Evolutionary conservation across 37 sponge, comb jelly and placozoan genomes (phyloP), one percentile per base, ranked within the genome.

Genomic region (Sycon ciliatum): DNA sequence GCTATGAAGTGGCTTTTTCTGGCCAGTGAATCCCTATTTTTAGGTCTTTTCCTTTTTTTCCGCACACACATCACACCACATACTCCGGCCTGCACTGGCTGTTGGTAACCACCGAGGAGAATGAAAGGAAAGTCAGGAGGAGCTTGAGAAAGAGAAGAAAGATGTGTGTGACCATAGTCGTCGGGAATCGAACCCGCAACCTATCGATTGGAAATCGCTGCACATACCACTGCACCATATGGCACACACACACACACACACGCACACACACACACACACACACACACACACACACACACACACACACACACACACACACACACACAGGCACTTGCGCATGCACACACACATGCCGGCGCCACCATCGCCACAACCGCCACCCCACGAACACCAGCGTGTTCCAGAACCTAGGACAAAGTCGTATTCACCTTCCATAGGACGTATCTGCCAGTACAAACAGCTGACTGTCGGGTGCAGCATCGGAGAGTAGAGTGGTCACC

Each of bases 191-290:
- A n/a, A n/a, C n/a, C n/a, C n/a, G n/a, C n/a, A n/a, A n/a, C n/a
- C n/a, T n/a, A n/a, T n/a, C n/a, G n/a, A n/a, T n/a, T n/a, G n/a
- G n/a, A n/a, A n/a, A n/a, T n/a, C n/a, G n/a, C n/a, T n/a, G n/a
- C n/a, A n/a, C n/a, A n/a, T n/a, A n/a, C n/a, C n/a, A n/a, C n/a
- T n/a, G n/a, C n/a, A n/a, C n/a, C n/a, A n/a, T 16, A 65, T 35
- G 4, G 4, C 64, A 62, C 39, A 37, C 65, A 74, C 46, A 65
- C 42, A 74, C 64, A 74, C 53, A 62, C 75, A 74, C 65, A 74
- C 75, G 61, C 28, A 63, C 65, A 74, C 49, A 62, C 75, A 74
- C 39, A 62, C 75, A 74, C 65, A 74, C 65, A 62, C 42, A 63
- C 75, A 74, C 65, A 74, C 11, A 4, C 36, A 60, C 63, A 60